Evolutionary conservation across 2,113 vertebrate species (phyloP).

Genomic region (Vicugna pacos): DNA sequence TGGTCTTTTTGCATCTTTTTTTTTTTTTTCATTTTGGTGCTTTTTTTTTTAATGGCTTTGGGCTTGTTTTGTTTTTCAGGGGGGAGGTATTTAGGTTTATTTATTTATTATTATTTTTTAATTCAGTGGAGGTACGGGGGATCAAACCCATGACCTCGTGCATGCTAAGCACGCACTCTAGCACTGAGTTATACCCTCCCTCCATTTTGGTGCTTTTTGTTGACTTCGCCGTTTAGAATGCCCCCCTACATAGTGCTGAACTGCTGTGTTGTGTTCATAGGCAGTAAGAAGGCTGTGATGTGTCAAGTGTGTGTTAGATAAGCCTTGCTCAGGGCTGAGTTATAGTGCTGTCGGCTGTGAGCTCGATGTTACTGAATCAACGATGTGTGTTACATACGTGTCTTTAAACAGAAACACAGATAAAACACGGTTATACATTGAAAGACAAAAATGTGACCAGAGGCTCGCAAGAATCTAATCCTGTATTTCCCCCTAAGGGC

Average conservation of each 20-base stretch:
- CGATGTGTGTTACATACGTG: neutral
- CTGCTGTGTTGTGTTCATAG: neutral
- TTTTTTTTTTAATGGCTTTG: neutral
- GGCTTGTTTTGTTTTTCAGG: too few species aligned
- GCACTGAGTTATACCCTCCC: too few species aligned
- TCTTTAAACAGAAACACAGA: neutral
- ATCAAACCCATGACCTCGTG: too few species aligned
- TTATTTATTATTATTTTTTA: too few species aligned
- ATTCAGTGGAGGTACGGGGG: too few species aligned
- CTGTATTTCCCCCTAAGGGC: neutral
- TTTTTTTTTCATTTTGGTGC: neutral
- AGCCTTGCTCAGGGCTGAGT: neutral
- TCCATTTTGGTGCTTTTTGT: neutral
- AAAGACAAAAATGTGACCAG: conserved; percentile 4
- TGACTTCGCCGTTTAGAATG: neutral
- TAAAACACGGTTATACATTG: neutral
- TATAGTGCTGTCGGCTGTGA: neutral
- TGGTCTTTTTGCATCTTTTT: neutral
- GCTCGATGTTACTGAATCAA: neutral
- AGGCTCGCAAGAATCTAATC: neutral
- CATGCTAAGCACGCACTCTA: too few species aligned
- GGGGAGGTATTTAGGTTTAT: too few species aligned
- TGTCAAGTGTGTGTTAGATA: neutral
- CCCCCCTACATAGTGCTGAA: too few species aligned
- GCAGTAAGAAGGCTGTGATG: too few species aligned